Evolutionary conservation across 2,113 vertebrate genomes (phyloP).

Genomic region (Colistium nudipinnis): DNA sequence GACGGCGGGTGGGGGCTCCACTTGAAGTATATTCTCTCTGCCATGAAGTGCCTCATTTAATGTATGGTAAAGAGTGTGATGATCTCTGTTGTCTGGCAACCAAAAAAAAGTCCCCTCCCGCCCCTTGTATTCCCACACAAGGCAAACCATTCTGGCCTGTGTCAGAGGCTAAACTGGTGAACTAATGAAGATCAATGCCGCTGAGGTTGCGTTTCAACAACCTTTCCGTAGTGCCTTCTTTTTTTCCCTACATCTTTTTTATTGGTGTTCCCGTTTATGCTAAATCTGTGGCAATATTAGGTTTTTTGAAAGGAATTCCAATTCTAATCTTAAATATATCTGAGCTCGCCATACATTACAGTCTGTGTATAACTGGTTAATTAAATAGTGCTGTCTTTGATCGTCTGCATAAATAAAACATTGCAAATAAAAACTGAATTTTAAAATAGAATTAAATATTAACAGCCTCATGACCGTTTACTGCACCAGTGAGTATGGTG

Average conservation of each 20-base stretch:
- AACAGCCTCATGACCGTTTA: too few species aligned
- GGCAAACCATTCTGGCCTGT: constrained; percentile 3
- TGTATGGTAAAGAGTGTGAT: constrained; percentile 32
- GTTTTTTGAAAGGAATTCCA: too few species aligned
- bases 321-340: too few species aligned
- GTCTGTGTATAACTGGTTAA: too few species aligned
- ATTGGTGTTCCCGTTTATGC: not conserved
- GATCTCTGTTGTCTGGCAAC: constrained; percentile 29
- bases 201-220: constrained; percentile 9
- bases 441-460: too few species aligned
- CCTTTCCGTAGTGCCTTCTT: constrained; percentile 29
- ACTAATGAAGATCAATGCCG: constrained; percentile 12
- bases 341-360: too few species aligned
- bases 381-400: not conserved
- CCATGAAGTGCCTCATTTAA: constrained; percentile 61
- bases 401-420: not conserved
- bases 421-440: not conserved
- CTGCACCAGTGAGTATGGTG: too few species aligned
- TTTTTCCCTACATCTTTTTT: not conserved
- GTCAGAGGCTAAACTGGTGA: constrained; percentile 10
- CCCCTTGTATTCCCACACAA: constrained; percentile 14
- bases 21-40: constrained; percentile 61
- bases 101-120: constrained; percentile 28
- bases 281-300: constrained; percentile 18
- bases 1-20: constrained; percentile 37